These are phyloP conservation scores for Esox masquinongy DNA, from an alignment of 2,797 vertebrate species.

Conservation along the genomic window DNA sequence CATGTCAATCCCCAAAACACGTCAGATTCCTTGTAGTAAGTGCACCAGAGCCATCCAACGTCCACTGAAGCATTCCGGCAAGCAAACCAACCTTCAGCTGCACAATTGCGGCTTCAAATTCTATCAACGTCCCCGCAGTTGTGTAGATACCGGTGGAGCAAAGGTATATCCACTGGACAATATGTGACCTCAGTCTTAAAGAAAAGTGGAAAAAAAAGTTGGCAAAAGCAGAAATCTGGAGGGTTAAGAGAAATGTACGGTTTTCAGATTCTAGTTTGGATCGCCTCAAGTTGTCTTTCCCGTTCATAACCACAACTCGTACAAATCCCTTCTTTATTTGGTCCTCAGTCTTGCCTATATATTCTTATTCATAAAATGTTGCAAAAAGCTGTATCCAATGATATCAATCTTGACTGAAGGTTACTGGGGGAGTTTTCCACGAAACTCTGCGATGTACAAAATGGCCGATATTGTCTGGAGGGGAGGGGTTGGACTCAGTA, in stretches of 20 bases:
- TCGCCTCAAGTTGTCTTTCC: neutral
- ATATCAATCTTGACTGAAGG: neutral
- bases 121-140: neutral
- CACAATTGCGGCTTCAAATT: neutral
- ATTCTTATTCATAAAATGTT: constrained; percentile 1
- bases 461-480: neutral
- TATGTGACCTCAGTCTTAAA: constrained; percentile 1
- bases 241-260: neutral
- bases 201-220: neutral
- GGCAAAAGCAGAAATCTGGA: neutral
- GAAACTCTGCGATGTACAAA: constrained; percentile 13
- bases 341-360: neutral
- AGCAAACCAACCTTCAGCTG: neutral
- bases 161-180: constrained; percentile 2
- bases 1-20: neutral
- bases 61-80: neutral
- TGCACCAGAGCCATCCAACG: neutral
- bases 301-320: neutral
- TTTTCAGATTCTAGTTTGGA: constrained; percentile 6
- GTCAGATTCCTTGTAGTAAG: neutral
- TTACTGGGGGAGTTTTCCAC: constrained; percentile 2
- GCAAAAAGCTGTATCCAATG: neutral
- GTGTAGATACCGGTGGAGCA: neutral
- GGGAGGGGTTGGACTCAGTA: neutral
- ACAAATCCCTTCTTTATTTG: no score